Evolutionary conservation across 1,140 invertebrate species (phyloP).

Genomic region (Meloidogyne floridensis): DNA sequence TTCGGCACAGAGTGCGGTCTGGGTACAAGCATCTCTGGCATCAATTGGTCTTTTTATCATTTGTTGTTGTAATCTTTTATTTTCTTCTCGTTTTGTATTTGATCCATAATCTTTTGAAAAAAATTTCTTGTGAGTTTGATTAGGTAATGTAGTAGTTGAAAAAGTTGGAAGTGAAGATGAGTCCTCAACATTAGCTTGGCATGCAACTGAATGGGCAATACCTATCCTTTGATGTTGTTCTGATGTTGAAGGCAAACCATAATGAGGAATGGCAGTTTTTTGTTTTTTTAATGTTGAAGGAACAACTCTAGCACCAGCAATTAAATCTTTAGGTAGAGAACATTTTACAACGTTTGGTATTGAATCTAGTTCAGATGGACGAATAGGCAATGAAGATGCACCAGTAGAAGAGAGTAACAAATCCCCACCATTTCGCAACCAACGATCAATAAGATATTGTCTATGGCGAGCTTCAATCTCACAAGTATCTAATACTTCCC

Average conservation of each 20-base stretch:
- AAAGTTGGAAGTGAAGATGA: neutral
- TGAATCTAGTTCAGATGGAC: constrained; percentile 33
- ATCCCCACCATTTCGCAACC: constrained; percentile 53
- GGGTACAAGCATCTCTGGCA: constrained; percentile 15
- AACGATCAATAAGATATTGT: constrained; percentile 56
- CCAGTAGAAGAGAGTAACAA: neutral
- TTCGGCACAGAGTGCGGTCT: constrained; percentile 29
- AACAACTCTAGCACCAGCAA: constrained; percentile 47
- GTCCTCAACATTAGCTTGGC: constrained; percentile 3
- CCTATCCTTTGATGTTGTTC: neutral
- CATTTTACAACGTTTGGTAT: constrained; percentile 52
- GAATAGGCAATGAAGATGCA: constrained; percentile 44
- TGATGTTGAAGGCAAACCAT: neutral
- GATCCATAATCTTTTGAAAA: neutral
- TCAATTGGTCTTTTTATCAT: neutral
- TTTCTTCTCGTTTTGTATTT: neutral
- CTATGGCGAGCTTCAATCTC: constrained; percentile 65
- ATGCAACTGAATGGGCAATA: constrained; percentile 5
- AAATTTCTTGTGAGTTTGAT: neutral
- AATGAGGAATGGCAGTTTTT: neutral
- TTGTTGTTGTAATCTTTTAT: neutral
- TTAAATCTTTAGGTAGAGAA: constrained; percentile 45
- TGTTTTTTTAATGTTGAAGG: constrained; percentile 18
- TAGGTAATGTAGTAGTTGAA: too few relatives aligned
- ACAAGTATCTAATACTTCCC: constrained; percentile 50